Evolutionary conservation across 2,888 invertebrate species (phyloP).

Genomic region (Chironomus tentans): DNA sequence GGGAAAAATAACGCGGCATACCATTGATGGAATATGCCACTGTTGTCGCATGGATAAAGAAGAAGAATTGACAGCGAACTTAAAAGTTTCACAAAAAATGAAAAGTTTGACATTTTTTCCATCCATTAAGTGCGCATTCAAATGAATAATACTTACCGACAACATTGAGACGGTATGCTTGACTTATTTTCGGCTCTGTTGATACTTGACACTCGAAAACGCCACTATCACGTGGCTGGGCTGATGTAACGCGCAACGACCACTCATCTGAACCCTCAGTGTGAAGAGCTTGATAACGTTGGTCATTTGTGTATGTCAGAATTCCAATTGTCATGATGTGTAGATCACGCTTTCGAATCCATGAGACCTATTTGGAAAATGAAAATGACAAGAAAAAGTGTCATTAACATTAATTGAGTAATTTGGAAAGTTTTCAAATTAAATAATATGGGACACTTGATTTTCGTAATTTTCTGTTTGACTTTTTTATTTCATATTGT

Average conservation of each 20-base stretch:
- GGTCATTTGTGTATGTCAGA: slow-evolving; percentile 56
- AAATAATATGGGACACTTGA: neutral
- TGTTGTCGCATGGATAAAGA: neutral
- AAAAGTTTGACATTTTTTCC: neutral
- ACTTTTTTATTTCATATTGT: neutral
- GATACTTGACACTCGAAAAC: slow-evolving; percentile 61
- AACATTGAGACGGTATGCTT: slow-evolving; percentile 53
- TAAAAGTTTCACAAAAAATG: neutral
- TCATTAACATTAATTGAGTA: neutral
- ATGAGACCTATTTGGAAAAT: slow-evolving; percentile 32
- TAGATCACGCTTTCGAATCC: slow-evolving; percentile 48
- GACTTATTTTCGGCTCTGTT: slow-evolving; percentile 60
- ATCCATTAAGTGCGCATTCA: neutral
- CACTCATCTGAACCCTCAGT: slow-evolving; percentile 56
- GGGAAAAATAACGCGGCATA: neutral
- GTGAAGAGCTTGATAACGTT: slow-evolving; percentile 54
- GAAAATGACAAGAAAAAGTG: neutral
- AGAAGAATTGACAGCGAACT: neutral
- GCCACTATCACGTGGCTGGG: slow-evolving; percentile 51
- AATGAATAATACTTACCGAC: slow-evolving; percentile 47
- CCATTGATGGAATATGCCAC: neutral
- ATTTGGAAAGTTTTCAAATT: neutral
- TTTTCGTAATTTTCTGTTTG: neutral
- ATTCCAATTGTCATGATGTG: slow-evolving; percentile 57
- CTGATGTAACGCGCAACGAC: slow-evolving; percentile 53